These are phyloP conservation scores for Psettodes erumei DNA, from an alignment of 2,113 vertebrate genomes.

Conservation along the genomic window DNA sequence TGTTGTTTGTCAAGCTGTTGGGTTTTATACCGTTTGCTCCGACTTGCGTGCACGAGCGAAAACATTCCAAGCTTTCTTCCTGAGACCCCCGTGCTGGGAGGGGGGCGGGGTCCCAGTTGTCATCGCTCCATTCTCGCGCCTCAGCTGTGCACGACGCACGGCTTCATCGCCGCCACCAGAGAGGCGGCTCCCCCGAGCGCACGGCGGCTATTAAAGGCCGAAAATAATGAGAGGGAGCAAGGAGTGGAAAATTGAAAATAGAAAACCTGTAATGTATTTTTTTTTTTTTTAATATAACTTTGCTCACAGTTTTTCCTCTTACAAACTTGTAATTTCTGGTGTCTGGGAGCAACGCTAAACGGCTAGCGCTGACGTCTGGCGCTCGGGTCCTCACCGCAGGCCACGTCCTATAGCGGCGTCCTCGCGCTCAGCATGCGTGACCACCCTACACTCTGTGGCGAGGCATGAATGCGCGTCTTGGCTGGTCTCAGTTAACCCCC, in stretches of 20 bases:
- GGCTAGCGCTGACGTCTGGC: conserved; percentile 61
- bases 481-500: conserved; percentile 27
- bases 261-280: conserved; percentile 68
- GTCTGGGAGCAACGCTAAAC: conserved; percentile 54
- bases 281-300: no score
- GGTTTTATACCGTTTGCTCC: conserved; percentile 58
- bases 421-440: conserved; percentile 40
- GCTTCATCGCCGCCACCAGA: conserved; percentile 56
- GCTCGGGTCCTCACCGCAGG: conserved; percentile 53
- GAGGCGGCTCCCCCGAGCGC: conserved; percentile 36
- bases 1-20: conserved; percentile 75
- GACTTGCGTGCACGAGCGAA: conserved; percentile 56
- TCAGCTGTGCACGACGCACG: conserved; percentile 70
- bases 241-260: conserved; percentile 65
- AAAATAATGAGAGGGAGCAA: conserved; percentile 61
- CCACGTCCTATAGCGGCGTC: conserved; percentile 53
- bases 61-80: conserved; percentile 72
- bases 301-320: conserved; percentile 60
- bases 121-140: conserved; percentile 58
- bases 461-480: conserved; percentile 41
- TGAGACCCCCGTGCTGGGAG: conserved; percentile 40
- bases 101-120: conserved; percentile 69
- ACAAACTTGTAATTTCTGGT: conserved; percentile 73
- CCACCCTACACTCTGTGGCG: conserved; percentile 46
- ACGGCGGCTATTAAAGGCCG: conserved; percentile 47